Conservation (phyloP, 2,888 invertebrate genomes). For the Drosophila aldrichi region DNA sequence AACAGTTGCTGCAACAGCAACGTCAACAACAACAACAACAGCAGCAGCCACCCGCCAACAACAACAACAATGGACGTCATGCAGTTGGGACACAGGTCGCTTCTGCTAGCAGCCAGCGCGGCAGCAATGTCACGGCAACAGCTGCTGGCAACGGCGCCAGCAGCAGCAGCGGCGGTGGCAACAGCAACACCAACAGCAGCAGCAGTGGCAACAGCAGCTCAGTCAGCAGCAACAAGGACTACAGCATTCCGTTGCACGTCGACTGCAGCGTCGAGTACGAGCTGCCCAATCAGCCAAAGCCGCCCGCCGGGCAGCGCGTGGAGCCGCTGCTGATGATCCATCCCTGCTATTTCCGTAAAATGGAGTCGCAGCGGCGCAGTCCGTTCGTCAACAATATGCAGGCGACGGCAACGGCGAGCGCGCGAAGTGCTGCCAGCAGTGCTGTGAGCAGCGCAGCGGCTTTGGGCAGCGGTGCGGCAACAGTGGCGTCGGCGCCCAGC, state of each 20-base stretch:
- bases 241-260: conserved; percentile 94
- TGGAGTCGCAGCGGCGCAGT: conserved; percentile 92
- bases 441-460: conserved; percentile 78
- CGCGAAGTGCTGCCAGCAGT: conserved; percentile 81
- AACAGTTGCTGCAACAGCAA: conserved; percentile 68
- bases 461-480: conserved; percentile 63
- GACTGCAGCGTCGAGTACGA: conserved; percentile 97
- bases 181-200: conserved; percentile 67
- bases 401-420: conserved; percentile 85
- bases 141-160: conserved; percentile 71
- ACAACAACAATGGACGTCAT: conserved; percentile 20
- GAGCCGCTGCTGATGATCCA: conserved; percentile 96
- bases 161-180: conserved; percentile 77
- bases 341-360: conserved; percentile 94
- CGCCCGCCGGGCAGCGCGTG: conserved; percentile 92
- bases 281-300: conserved; percentile 94
- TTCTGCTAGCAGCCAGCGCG: conserved; percentile 55
- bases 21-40: conserved; percentile 42
- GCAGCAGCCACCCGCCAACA: conserved; percentile 55
- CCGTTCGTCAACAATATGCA: conserved; percentile 94
- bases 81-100: conserved; percentile 54
- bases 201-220: conserved; percentile 74
- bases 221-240: conserved; percentile 88
- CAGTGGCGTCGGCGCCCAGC: conserved; percentile 69
- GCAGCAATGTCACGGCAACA: conserved; percentile 72